A percentile compares a stretch with the other conserved stretches of the same genome.
These are phyloP conservation scores for Zoanthus solanderi DNA, from an alignment of 92 coral and sea anemone species.

Conservation along the genomic window DNA sequence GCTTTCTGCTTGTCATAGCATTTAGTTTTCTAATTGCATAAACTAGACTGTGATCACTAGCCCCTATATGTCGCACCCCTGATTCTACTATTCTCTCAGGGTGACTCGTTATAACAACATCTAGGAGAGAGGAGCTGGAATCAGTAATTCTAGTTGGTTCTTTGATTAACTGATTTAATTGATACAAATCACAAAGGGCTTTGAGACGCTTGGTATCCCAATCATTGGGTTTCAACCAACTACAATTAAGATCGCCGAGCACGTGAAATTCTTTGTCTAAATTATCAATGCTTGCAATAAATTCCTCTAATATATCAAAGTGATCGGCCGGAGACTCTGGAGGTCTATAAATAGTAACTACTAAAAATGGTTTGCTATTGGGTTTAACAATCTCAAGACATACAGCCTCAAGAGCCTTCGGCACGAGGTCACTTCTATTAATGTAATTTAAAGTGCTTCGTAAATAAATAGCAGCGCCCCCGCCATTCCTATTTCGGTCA, in stretches of 20 bases:
- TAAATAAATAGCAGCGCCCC: background rate
- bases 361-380: background rate
- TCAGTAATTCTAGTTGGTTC: conserved; percentile 21
- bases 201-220: background rate
- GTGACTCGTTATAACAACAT: background rate
- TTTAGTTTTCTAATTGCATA: conserved; percentile 2
- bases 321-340: background rate
- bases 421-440: background rate
- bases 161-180: background rate
- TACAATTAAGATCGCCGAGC: conserved; percentile 12
- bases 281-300: background rate
- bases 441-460: background rate
- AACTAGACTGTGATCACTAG: conserved; percentile 20
- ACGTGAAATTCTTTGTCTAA: background rate
- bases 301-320: background rate
- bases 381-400: conserved; percentile 2
- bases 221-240: background rate
- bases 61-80: conserved; percentile 1
- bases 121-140: background rate
- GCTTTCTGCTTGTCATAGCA: conserved; percentile 12
- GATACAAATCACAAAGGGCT: conserved; percentile 1
- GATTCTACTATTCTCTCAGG: background rate
- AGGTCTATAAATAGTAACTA: background rate
- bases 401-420: background rate
- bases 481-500: background rate